Base-by-base conservation (phyloP, 2,113 vertebrate genomes). In the Gopherus flavomarginatus region DNA sequence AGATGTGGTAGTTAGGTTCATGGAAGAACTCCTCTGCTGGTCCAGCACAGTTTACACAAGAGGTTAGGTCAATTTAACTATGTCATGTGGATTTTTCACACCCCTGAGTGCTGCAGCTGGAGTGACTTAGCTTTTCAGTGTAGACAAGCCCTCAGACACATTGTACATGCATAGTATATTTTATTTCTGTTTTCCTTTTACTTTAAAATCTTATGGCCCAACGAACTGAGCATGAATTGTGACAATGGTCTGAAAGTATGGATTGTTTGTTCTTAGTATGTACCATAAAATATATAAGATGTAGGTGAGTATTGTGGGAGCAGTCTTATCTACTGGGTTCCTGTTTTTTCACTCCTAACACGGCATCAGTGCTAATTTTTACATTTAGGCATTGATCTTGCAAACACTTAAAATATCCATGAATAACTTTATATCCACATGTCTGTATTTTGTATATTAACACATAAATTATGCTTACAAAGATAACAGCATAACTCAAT, bases 131-230 rank as follows among this genome's bases (percentile, higher is more conserved):
- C 24, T 56, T 56, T 26, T 56, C 54, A 56, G 54, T 56, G 24
- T 56, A 56, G 54, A 26, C 24, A 24, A 56, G 54, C 24, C 24
- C 54, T 26, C 54, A 56, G 54, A 24, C 54, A 56, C 22, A 56
- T 26, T 56, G 54, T 56, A 56, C 54, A 56, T 56, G 54, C 4
- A 10, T 26, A 56, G 24, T 56, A 56, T 56, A 85, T 95, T 93
- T 95, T 65, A 81, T 90, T 95, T 95, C 84, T 87, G 35, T 95
- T 94, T 96, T 94, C 49, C 44, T 85, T 95, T 65, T 81, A 21
- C 81, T 27, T 93, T 94, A 83, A 47, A 81, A n/a, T 87, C 14
- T 27, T 19, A n/a, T 27, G 87, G 26, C 65, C 83, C 83, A 83
- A 88, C 72, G 92, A 86, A 84, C 88, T 53, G 8, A 83, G 79